Evolutionary conservation across 1,140 invertebrate genomes (phyloP), one percentile per base, ranked within the genome.

Genomic region (Trichonephila clavipes): DNA sequence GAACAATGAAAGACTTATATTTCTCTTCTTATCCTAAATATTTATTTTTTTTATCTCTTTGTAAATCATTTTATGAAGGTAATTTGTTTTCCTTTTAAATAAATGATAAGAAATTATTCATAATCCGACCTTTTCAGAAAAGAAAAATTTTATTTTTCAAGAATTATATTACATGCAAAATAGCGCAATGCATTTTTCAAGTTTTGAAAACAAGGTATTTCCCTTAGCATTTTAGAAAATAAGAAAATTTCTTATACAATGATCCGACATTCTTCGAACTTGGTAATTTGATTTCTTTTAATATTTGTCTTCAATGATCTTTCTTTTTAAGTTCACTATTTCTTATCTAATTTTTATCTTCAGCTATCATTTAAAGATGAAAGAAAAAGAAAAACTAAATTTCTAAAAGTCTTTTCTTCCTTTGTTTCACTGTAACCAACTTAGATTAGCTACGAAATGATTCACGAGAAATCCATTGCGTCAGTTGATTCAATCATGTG

Each of bases 391-490:
- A 24, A 69, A 69, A 44, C 62, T 19, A 69, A 69, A 28, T 69
- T 88, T 69, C 34, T 18, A n/a, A 40, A 40, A 40, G 12, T 5
- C 18, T 34, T 72, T 1, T 44, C 44, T 88, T 88, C 5, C 12
- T 40, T 88, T 88, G 34, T 88, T 62, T 88, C n/a, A 88, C 40
- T 64, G 64, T 88, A 89, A 89, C 18, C 66, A 40, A 34, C 19
- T 66, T n/a, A 24, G 21, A 66, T n/a, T 0, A 1, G 19, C 85
- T 72, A 18, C 86, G 19, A 89, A 89, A 24, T 77, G n/a, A 61
- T 19, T 89, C 64, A 40, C 66, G 28, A 34, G 87, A 28, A 40
- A 89, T 21, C n/a, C 64, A 28, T 89, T 40, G 51, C 24, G 3
- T 81, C 7, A n/a, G 7, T 66, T n/a, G 8, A 66, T 66, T 10